A percentile compares a stretch with the other conserved stretches of the same genome.
phyloP scores from a whole-genome alignment of 2,797 vertebrate species.

The Acanthurus tractus region DNA sequence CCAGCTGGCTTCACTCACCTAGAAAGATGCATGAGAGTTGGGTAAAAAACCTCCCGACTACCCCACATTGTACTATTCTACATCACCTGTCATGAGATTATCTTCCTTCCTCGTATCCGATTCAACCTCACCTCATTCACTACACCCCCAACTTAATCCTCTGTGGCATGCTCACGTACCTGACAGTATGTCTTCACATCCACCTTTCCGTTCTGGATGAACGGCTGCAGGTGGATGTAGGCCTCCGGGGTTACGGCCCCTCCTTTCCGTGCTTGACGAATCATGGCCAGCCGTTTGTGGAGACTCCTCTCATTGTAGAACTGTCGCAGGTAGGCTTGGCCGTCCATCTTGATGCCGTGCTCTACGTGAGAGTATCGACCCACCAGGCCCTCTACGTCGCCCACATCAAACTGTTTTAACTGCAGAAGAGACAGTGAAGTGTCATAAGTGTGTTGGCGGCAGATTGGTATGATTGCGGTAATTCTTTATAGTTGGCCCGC shows the following conservation, averaged over 20 bases:
- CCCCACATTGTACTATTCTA: not conserved
- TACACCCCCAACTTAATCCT: not conserved
- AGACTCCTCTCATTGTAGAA: conserved; percentile 87
- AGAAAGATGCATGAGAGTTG: conserved; percentile 8
- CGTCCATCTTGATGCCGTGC: conserved; percentile 87
- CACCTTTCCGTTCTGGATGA: conserved; percentile 78
- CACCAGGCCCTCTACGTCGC: conserved; percentile 86
- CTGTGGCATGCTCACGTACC: not conserved
- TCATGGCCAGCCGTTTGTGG: conserved; percentile 85
- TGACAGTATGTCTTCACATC: conserved; percentile 76
- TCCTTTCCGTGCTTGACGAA: conserved; percentile 85
- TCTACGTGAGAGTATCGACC: conserved; percentile 87
- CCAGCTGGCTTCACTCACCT: conserved; percentile 85
- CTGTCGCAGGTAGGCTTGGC: conserved; percentile 84
- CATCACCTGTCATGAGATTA: not conserved
- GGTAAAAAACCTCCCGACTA: not conserved
- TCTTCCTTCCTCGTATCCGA: not conserved
- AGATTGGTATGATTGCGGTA: not conserved
- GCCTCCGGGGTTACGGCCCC: conserved; percentile 87
- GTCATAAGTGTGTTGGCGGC: not conserved
- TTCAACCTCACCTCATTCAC: not conserved
- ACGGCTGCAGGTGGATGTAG: conserved; percentile 83
- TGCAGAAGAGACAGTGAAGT: conserved; percentile 41
- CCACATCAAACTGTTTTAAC: conserved; percentile 88
- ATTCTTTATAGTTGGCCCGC: conserved; percentile 27